Base-by-base conservation (phyloP, 2,888 invertebrate species). In the Arge pagana region DNA sequence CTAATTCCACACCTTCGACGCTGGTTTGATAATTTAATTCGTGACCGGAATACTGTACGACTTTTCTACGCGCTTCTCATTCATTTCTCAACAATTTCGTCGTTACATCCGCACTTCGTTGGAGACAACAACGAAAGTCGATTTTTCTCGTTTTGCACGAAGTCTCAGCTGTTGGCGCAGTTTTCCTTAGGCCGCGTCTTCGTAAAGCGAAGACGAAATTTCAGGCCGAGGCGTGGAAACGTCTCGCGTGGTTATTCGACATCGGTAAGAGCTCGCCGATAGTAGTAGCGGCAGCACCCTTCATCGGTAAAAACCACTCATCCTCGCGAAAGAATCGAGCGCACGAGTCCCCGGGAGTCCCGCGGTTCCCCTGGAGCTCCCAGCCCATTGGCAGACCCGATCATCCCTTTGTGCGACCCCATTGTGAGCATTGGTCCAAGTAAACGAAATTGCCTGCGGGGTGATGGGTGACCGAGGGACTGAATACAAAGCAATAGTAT, bases 401-500 rank as follows among this genome's bases (percentile, higher is more conserved):
- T 73, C 68, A 68, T 71, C 66, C 68, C 66, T 73, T 69, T 72
- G 72, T 70, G 62, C 66, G 53, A 61, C 58, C 54, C 67, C 56
- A 66, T 66, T 69, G 69, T 66, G 68, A 66, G 64, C 70, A 73
- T 67, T 64, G 66, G 70, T 66, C 70, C 72, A 72, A 72, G 68
- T 71, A 72, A 72, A 72, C 70, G 71, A 72, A 72, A 72, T 72
- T 70, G 71, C 69, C 66, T 33, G 2, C 31, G 62, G 61, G 67
- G 63, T 54, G 55, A 58, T 53, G 49, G 56, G 48, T 59, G 55
- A 33, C 45, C 45, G 56, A 65, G 65, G 63, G 54, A 56, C 50
- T 51, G 59, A 63, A 58, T 61, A 65, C 61, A 62, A 65, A 63
- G 60, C 59, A 41, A 61, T 57, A 61, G 60, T 62, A 64, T 63